A percentile compares a stretch with the other conserved stretches of the same genome.
These are phyloP conservation scores for Zosterops hypoxanthus DNA, from an alignment of 2,113 vertebrate genomes.

Conservation along the genomic window DNA sequence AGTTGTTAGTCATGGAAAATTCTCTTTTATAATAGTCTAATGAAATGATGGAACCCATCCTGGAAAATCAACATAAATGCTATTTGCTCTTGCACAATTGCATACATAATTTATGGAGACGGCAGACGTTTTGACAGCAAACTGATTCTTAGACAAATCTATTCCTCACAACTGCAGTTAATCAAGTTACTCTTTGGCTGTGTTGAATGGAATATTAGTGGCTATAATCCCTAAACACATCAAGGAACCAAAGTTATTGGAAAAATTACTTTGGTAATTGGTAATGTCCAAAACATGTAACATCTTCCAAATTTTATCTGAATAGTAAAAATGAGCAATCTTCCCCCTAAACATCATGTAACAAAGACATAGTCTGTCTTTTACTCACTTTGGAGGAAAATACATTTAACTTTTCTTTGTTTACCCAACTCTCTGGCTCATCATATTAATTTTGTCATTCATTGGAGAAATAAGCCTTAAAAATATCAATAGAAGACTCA, in stretches of 20 bases:
- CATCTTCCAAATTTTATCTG: slow-evolving; percentile 50
- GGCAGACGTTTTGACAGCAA: slow-evolving; percentile 53
- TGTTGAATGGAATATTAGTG: slow-evolving; percentile 12
- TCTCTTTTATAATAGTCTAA: slow-evolving; percentile 37
- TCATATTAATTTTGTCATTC: slow-evolving; percentile 57
- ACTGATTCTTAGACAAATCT: slow-evolving; percentile 63
- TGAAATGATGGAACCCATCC: slow-evolving; percentile 3
- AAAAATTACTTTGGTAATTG: neutral
- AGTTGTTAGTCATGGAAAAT: neutral
- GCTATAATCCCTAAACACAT: slow-evolving; percentile 55
- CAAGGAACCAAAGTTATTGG: slow-evolving; percentile 48
- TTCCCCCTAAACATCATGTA: slow-evolving; percentile 20
- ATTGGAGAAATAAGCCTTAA: slow-evolving; percentile 31
- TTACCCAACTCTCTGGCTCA: neutral
- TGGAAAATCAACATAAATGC: slow-evolving; percentile 17
- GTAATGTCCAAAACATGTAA: neutral
- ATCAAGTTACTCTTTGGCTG: slow-evolving; percentile 40
- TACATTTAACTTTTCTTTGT: slow-evolving; percentile 2
- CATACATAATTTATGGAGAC: slow-evolving; percentile 63
- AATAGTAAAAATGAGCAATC: slow-evolving; percentile 43
- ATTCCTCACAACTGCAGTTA: slow-evolving; percentile 42
- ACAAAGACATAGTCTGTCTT: slow-evolving; percentile 16
- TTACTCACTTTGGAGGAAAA: slow-evolving; percentile 15
- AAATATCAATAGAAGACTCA: neutral
- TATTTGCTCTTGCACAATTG: slow-evolving; percentile 31